phyloP scores from a whole-genome alignment of 2,113 vertebrate genomes.

The Camarhynchus parvulus region DNA sequence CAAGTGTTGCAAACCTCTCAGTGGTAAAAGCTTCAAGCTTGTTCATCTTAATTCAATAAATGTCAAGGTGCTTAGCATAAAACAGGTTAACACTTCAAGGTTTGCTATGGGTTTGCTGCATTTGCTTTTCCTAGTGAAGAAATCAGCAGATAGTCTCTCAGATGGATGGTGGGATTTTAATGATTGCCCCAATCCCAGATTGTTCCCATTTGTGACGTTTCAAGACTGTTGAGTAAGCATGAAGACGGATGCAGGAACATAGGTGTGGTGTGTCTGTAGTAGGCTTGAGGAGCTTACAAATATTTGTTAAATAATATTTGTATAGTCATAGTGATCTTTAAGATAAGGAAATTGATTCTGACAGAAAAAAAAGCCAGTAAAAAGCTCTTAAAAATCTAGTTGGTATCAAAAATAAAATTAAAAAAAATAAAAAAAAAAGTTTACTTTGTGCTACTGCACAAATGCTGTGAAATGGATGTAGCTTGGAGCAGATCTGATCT shows the following conservation, averaged over 20 bases:
- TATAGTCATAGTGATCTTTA: background rate
- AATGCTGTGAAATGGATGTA: background rate
- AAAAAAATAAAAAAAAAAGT: too few species aligned
- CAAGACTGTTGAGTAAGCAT: background rate
- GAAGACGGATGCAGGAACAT: background rate
- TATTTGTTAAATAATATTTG: background rate
- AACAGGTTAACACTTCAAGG: background rate
- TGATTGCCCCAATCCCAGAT: accelerated
- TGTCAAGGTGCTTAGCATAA: background rate
- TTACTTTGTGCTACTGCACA: background rate
- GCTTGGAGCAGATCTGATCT: background rate
- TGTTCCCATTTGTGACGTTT: background rate
- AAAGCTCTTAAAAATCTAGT: background rate
- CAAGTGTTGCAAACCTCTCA: background rate
- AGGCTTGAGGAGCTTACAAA: background rate
- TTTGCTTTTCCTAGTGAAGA: background rate
- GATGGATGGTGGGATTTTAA: background rate
- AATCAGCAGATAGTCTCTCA: background rate
- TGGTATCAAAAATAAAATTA: background rate
- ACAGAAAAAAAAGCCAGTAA: background rate
- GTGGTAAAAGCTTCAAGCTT: background rate
- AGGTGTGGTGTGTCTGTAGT: background rate
- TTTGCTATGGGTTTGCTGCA: background rate
- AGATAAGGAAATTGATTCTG: background rate
- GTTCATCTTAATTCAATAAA: background rate